A percentile compares a stretch with the other conserved stretches of the same genome.
phyloP scores from a whole-genome alignment of 2,888 invertebrate genomes.

The Cosmia trapezina region DNA sequence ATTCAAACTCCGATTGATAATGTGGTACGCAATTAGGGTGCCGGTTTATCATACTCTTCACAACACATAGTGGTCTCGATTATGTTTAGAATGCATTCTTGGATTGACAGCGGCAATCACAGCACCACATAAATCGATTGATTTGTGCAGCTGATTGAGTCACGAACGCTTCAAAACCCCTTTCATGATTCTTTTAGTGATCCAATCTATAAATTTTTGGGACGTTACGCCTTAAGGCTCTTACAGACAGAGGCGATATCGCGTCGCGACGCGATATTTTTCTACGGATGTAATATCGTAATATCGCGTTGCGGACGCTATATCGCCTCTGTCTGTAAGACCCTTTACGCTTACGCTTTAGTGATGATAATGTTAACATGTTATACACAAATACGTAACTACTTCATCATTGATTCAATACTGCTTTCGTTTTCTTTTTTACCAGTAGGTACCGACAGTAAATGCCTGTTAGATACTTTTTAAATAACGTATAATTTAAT shows the following conservation, averaged over 20 bases:
- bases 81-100: conserved; percentile 1
- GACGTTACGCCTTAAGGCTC: too few relatives aligned
- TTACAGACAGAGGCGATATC: too few relatives aligned
- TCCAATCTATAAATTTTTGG: background rate
- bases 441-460: background rate
- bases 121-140: background rate
- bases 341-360: too few relatives aligned
- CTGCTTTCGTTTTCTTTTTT: background rate
- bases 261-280: too few relatives aligned
- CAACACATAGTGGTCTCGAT: background rate
- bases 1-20: too few relatives aligned
- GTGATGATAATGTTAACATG: background rate
- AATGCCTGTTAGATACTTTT: too few relatives aligned
- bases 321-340: too few relatives aligned
- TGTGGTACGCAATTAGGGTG: too few relatives aligned
- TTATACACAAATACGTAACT: background rate
- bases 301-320: too few relatives aligned
- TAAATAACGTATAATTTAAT: too few relatives aligned
- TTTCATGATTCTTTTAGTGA: conserved; percentile 4
- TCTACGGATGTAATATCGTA: too few relatives aligned
- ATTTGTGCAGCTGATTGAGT: conserved; percentile 6
- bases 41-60: too few relatives aligned
- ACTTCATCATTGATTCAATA: background rate
- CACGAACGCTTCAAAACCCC: background rate
- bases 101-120: background rate